Percentiles rank a stretch among this genome's conserved stretches.
Conservation (phyloP, 2,113 vertebrate species). For the Gavia stellata region DNA sequence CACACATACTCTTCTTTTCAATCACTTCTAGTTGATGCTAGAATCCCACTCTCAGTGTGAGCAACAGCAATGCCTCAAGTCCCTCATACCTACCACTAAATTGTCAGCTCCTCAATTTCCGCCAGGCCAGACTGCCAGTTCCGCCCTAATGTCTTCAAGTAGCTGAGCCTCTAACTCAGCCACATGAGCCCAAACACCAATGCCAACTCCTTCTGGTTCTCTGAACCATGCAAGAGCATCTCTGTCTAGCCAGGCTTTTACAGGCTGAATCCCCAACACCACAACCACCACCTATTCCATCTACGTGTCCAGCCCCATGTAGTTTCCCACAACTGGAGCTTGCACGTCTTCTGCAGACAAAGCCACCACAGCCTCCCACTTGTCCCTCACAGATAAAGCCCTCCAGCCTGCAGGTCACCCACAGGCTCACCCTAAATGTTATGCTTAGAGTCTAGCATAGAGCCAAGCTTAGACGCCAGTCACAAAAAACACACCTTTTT, state of each 20-base stretch:
- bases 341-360: background rate
- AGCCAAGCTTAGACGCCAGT: background rate
- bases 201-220: background rate
- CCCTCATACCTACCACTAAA: background rate
- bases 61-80: background rate
- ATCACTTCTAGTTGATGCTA: background rate
- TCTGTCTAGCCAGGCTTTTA: background rate
- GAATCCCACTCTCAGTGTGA: background rate
- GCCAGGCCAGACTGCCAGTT: background rate
- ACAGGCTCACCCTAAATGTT: background rate
- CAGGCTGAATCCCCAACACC: background rate
- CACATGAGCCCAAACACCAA: background rate
- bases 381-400: background rate
- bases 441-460: background rate
- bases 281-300: background rate
- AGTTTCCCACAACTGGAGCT: background rate
- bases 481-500: background rate
- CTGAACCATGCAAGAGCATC: background rate
- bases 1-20: background rate
- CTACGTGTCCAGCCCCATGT: rapidly evolving
- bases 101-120: background rate
- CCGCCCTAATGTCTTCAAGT: background rate
- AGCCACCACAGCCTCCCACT: background rate
- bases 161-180: background rate
- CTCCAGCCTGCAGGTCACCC: background rate